A percentile compares a stretch with the other conserved stretches of the same genome.
Conservation (phyloP, 2,888 invertebrate genomes). For the Limnephilus rhombicus region DNA sequence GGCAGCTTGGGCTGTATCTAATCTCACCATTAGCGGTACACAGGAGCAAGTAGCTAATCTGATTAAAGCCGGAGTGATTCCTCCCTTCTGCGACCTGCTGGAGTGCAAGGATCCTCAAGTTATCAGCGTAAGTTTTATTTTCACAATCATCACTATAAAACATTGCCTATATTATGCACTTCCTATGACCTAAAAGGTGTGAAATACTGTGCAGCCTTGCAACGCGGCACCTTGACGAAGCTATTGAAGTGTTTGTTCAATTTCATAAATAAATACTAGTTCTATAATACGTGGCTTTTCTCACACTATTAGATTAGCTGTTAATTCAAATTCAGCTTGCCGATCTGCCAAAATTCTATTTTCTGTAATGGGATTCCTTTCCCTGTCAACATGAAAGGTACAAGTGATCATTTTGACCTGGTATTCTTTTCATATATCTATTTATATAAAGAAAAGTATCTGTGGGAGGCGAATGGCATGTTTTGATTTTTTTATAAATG, state of each 20-base stretch:
- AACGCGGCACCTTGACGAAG: not conserved
- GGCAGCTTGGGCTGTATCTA: constrained; percentile 99
- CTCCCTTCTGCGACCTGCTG: constrained; percentile 96
- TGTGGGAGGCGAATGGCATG: no score
- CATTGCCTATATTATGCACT: not conserved
- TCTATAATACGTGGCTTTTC: not conserved
- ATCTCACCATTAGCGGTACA: constrained; percentile 98
- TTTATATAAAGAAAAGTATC: no score
- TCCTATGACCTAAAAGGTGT: not conserved
- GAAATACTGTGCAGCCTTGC: not conserved
- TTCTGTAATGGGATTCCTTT: not conserved
- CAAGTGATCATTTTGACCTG: not conserved
- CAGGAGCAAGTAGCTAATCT: constrained; percentile 94
- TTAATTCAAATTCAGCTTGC: not conserved
- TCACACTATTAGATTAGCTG: not conserved
- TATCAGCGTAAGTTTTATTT: constrained; percentile 77
- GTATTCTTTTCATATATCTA: not conserved
- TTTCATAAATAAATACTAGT: not conserved
- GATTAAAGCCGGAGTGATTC: constrained; percentile 94
- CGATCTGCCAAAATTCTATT: not conserved
- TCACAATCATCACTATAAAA: not conserved
- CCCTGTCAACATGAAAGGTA: not conserved
- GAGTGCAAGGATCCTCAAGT: constrained; percentile 97
- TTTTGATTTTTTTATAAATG: no score
- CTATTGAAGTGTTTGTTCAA: not conserved